Base-by-base conservation (phyloP, 2,797 vertebrate genomes). In the Threskiornis aethiopicus region DNA sequence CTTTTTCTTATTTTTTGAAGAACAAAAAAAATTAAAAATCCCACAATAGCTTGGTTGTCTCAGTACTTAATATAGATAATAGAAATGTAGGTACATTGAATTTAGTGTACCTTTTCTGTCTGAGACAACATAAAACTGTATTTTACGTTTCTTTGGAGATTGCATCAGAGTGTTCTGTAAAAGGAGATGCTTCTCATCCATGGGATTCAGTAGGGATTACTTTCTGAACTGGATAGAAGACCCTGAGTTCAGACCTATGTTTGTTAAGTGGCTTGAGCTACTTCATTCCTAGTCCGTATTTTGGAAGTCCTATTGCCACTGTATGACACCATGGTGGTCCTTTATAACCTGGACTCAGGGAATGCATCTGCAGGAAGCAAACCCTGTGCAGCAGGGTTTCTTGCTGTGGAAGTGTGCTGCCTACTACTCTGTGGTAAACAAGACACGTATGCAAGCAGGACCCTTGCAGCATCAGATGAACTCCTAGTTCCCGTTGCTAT, bases 41-140 rank as follows among this genome's bases (percentile, higher is more conserved):
- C 5, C 25, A 25, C 3, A 13, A 11, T 28, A 31, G 3, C 31
- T 72, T 1, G 0, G 8, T 33, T 62, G 10, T 57, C 13, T 65
- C 3, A 7, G 21, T 11, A 20, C 11, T 65, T 69, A 5, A 5
- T 1, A n/a, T 6, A 69, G 6, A 12, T 11, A 69, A 28, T 7
- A n/a, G 47, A 28, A 65, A 28, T 13, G 2, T 49, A 28, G 8
- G 16, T 31, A 33, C 10, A 6, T 11, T 75, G 57, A 75, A 66
- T 47, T 71, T 87, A 55, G 24, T 19, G 15, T 49, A 54, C 8
- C 1, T 55, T 35, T 33, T 59, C 28, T 65, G 9, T 41, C 39
- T 77, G 44, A 87, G 57, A 51, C 16, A 41, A n/a, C 5, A 29
- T 31, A 44, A 69, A 83, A 31, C 17, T 58, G 3, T 17, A 33